Conservation (phyloP, 1,140 invertebrate genomes). For the Carposina sasakii region DNA sequence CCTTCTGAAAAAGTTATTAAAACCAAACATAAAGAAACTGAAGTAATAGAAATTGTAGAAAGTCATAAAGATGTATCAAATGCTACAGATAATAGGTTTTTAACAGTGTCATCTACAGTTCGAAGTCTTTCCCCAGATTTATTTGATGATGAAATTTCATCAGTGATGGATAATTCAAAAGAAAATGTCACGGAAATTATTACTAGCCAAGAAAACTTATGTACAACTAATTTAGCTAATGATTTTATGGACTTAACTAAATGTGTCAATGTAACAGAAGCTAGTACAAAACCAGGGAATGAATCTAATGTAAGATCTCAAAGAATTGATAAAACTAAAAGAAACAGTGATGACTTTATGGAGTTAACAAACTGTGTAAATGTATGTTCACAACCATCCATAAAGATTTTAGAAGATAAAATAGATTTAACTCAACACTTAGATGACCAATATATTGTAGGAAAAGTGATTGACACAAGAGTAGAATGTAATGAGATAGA, state of each 20-base stretch:
- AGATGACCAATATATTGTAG: conserved; percentile 9
- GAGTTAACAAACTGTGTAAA: conserved; percentile 54
- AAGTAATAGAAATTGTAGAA: conserved; percentile 13
- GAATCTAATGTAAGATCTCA: conserved; percentile 19
- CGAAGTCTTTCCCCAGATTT: conserved; percentile 71
- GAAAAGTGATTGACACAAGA: conserved; percentile 6
- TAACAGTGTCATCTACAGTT: conserved; percentile 5
- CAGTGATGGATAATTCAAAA: conserved; percentile 19
- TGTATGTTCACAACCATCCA: conserved; percentile 15
- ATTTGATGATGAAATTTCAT: conserved; percentile 65
- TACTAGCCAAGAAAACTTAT: not conserved
- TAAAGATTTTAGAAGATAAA: conserved; percentile 14
- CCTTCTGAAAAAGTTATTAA: conserved; percentile 36
- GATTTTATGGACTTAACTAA: conserved; percentile 52
- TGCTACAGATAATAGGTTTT: conserved; percentile 30
- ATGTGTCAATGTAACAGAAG: conserved; percentile 22
- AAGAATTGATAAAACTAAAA: conserved; percentile 32
- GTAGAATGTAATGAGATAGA: conserved; percentile 16
- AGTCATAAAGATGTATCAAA: not conserved
- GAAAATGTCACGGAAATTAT: not conserved
- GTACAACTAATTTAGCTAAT: conserved; percentile 5
- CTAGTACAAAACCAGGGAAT: not conserved
- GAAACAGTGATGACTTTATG: conserved; percentile 53
- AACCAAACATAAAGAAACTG: conserved; percentile 23
- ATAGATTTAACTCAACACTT: conserved; percentile 25